A percentile compares a stretch with the other conserved stretches of the same genome.
Conservation (phyloP, 2,113 vertebrate species). For the Sialia sialis region DNA sequence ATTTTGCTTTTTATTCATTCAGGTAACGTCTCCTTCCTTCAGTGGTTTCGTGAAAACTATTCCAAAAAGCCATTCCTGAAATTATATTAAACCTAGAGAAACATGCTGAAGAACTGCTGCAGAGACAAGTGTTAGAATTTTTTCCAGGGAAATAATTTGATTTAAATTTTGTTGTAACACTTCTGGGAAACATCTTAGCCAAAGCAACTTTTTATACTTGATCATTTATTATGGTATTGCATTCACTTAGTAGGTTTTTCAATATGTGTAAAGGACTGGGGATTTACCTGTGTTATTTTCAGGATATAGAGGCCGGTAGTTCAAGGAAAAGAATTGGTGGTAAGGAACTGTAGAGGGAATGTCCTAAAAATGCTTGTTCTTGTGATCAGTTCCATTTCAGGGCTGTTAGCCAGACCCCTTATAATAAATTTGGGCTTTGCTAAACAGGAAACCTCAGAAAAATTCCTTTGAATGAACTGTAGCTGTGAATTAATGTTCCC, state of each 20-base stretch:
- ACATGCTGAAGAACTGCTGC: neutral
- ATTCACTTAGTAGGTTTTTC: neutral
- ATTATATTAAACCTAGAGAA: neutral
- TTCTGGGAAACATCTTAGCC: neutral
- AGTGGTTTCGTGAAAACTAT: neutral
- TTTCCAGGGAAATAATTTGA: neutral
- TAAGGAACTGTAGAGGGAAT: neutral
- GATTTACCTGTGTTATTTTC: constrained; percentile 1
- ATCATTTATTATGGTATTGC: neutral
- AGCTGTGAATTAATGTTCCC: neutral
- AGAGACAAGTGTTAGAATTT: neutral
- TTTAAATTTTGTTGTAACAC: neutral
- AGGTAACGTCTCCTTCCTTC: neutral
- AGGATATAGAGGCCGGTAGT: neutral
- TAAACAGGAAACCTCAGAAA: constrained; percentile 36
- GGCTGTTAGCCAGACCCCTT: neutral
- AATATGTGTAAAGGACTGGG: neutral
- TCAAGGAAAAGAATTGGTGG: neutral
- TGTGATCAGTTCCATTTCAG: neutral
- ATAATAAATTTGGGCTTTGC: neutral
- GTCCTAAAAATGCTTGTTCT: neutral
- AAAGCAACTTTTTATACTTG: neutral
- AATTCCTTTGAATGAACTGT: constrained; percentile 5
- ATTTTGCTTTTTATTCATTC: neutral
- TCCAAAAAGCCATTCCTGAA: neutral